Conservation (phyloP, 1,140 invertebrate species). For the Chionoecetes opilio region DNA sequence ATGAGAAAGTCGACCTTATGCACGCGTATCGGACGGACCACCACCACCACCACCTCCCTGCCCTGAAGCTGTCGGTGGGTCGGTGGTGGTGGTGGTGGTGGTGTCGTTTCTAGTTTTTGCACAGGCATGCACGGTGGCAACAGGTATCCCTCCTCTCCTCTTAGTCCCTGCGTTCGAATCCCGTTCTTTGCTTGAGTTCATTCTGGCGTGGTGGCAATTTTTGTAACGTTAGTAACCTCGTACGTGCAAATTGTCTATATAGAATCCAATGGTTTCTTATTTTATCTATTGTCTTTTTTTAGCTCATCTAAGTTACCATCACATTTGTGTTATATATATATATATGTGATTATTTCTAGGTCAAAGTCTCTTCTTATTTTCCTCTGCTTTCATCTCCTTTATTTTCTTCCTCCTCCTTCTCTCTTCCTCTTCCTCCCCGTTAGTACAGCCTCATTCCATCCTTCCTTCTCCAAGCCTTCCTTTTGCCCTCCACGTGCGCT, state of each 20-base stretch:
- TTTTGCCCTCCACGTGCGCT: too few species aligned
- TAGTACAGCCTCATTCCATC: too few species aligned
- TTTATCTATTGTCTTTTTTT: not conserved
- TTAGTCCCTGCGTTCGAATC: not conserved
- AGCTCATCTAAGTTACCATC: not conserved
- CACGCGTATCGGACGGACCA: not conserved
- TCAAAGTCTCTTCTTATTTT: not conserved
- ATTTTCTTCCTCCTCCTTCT: not conserved
- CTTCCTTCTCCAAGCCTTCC: too few species aligned
- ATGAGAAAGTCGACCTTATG: not conserved
- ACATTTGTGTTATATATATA: not conserved
- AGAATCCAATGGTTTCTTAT: too few species aligned
- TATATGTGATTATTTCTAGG: not conserved
- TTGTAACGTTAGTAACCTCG: too few species aligned
- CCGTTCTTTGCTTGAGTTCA: not conserved
- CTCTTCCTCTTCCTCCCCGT: not conserved
- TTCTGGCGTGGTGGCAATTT: too few species aligned
- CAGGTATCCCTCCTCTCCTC: not conserved
- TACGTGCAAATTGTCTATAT: too few species aligned
- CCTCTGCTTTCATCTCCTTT: not conserved
- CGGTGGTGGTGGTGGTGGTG: constrained; percentile 3
- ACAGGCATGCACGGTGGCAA: not conserved
- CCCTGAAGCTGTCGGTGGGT: not conserved
- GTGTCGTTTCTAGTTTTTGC: not conserved
- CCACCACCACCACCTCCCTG: not conserved